Evolutionary conservation across 2,797 vertebrate genomes (phyloP).

Genomic region (Neosilurus mollespiculum): DNA sequence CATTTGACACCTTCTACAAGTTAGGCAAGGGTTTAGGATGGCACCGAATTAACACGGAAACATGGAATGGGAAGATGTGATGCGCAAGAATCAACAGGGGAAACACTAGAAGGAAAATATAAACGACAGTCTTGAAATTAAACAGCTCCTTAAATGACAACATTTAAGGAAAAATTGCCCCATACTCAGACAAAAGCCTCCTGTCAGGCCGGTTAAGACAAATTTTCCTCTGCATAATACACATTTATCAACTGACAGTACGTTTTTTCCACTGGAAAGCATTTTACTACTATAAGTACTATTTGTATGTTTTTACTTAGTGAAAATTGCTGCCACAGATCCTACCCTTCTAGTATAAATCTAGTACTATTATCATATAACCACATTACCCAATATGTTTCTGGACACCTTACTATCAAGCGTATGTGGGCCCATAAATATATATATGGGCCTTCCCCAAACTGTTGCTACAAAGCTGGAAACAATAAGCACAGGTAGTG

Average conservation of each 20-base stretch:
- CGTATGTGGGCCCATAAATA: too few species aligned
- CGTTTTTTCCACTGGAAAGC: background rate
- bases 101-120: conserved; percentile 31
- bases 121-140: conserved; percentile 6
- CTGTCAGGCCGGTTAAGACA: background rate
- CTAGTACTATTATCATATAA: background rate
- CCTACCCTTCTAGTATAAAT: background rate
- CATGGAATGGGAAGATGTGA: conserved; percentile 59
- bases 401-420: background rate
- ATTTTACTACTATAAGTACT: background rate
- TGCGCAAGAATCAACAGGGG: conserved; percentile 35
- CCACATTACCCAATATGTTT: background rate
- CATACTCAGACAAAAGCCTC: background rate
- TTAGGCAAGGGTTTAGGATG: conserved; percentile 62
- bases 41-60: conserved; percentile 71
- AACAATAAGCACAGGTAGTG: background rate
- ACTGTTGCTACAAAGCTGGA: background rate
- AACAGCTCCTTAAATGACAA: background rate
- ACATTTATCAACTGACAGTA: background rate
- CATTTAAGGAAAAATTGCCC: conserved; percentile 14
- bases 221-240: background rate
- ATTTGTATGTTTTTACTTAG: background rate
- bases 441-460: too few species aligned
- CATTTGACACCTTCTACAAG: conserved; percentile 68
- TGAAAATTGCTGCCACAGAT: background rate